These are phyloP conservation scores for Sesamia inferens DNA, from an alignment of 2,888 invertebrate genomes.

Conservation along the genomic window DNA sequence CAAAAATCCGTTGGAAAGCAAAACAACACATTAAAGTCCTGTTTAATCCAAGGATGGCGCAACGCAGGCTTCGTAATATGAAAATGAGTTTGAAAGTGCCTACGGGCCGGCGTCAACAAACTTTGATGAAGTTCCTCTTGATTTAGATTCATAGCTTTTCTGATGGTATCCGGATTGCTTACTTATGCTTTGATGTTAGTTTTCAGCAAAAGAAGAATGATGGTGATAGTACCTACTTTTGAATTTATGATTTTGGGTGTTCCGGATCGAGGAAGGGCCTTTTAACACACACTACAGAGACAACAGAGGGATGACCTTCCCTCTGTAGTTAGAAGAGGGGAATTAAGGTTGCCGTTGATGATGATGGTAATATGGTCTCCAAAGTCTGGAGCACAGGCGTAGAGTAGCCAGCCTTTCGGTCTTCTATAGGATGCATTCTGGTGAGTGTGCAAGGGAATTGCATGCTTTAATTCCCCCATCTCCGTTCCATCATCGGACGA, in stretches of 20 bases:
- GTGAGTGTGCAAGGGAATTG: too few species aligned
- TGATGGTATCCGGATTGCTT: conserved; percentile 79
- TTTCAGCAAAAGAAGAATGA: conserved; percentile 59
- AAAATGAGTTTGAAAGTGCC: conserved; percentile 84
- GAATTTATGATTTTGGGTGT: not conserved
- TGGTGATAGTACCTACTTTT: conserved; percentile 1
- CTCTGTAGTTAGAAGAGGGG: not conserved
- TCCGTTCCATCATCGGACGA: too few species aligned
- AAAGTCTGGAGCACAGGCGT: too few species aligned
- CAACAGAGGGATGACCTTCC: too few species aligned
- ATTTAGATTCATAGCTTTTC: conserved; percentile 87
- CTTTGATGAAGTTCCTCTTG: conserved; percentile 84
- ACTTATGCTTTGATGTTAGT: conserved; percentile 75
- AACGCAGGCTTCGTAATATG: conserved; percentile 74
- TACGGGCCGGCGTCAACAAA: conserved; percentile 75
- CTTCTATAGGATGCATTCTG: too few species aligned
- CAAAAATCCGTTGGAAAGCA: conserved; percentile 36
- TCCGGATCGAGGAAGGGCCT: not conserved
- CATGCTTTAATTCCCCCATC: too few species aligned
- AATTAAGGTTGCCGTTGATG: not conserved
- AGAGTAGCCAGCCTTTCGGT: too few species aligned
- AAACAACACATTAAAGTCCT: conserved; percentile 69
- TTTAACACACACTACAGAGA: too few species aligned
- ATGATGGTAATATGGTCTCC: not conserved
- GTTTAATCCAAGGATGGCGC: conserved; percentile 70